Evolutionary conservation across 2,797 vertebrate species (phyloP), one percentile per base, ranked within the genome.

Genomic region (Enteromius treurensis): DNA sequence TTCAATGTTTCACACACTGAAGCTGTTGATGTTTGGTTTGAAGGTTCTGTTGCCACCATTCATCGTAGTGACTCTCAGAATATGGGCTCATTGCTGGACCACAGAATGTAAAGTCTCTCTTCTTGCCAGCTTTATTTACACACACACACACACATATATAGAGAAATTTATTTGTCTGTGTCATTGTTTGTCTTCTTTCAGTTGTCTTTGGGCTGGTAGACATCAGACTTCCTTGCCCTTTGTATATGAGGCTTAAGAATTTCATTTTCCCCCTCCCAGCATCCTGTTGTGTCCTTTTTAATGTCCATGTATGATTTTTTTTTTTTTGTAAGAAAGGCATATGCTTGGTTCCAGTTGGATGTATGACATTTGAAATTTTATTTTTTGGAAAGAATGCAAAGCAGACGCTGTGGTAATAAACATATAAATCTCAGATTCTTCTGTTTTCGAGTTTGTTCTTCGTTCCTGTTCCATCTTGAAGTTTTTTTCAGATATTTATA

Each of bases 21-120:
- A 32, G 29, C 69, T 78, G 32, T 65, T 79, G 40, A 37, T 65
- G 32, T 34, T 74, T 75, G 42, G 47, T 78, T 83, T 80, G 51
- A 76, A 80, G 62, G n/a, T 64, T 67, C 40, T 55, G 14, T 75
- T 45, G 89, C 88, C 90, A 90, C 88, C 84, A 26, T 92, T 90
- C 85, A 89, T 81, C 82, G 86, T 90, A 79, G 87, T 87, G 89
- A 89, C 84, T 71, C 73, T 82, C 75, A 85, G 34, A 88, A 65
- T 87, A 76, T 3, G 71, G 92, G 88, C 75, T 7, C 76, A 88
- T 87, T 81, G 89, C 90, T 93, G 91, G 91, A 89, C 86, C 85
- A 91, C 87, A 91, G 93, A 94, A 95, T 94, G 95, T 94, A 94
- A 58, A 85, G 81, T 74, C 86, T 91, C 87, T 89, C 62, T 67